Evolutionary conservation across 2,888 invertebrate species (phyloP).

Genomic region (Agrotis clavis): DNA sequence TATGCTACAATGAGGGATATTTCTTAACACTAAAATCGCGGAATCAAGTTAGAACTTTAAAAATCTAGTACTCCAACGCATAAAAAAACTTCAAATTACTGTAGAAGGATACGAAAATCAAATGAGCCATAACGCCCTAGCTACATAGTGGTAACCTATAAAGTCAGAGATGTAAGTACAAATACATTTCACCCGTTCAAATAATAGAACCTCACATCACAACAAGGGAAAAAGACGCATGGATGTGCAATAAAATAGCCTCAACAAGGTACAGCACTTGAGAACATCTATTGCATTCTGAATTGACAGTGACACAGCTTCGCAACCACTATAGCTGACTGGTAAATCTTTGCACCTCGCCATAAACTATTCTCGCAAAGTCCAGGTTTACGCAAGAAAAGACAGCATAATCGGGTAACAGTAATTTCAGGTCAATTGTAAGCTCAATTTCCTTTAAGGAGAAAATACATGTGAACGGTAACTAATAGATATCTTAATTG

Average conservation of each 20-base stretch:
- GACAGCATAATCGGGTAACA: background rate
- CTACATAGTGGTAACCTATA: background rate
- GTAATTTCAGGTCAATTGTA: background rate
- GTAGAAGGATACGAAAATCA: too few species aligned
- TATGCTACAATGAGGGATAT: background rate
- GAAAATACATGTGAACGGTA: slow-evolving; percentile 10
- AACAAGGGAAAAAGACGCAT: background rate
- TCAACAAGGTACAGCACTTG: background rate
- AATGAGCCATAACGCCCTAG: too few species aligned
- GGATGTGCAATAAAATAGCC: background rate
- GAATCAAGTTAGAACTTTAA: too few species aligned
- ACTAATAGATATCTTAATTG: background rate
- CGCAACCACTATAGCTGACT: background rate
- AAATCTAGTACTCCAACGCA: too few species aligned
- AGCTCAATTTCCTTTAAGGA: background rate
- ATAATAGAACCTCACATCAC: too few species aligned
- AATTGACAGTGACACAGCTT: background rate
- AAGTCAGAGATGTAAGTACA: too few species aligned
- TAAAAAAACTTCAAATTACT: too few species aligned
- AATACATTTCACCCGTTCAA: too few species aligned
- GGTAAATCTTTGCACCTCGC: background rate
- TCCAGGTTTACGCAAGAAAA: too few species aligned
- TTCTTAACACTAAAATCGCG: too few species aligned
- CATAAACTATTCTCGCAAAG: background rate
- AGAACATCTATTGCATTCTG: background rate